These are phyloP conservation scores for Limenitis camilla DNA, from an alignment of 2,888 invertebrate genomes.

Conservation along the genomic window DNA sequence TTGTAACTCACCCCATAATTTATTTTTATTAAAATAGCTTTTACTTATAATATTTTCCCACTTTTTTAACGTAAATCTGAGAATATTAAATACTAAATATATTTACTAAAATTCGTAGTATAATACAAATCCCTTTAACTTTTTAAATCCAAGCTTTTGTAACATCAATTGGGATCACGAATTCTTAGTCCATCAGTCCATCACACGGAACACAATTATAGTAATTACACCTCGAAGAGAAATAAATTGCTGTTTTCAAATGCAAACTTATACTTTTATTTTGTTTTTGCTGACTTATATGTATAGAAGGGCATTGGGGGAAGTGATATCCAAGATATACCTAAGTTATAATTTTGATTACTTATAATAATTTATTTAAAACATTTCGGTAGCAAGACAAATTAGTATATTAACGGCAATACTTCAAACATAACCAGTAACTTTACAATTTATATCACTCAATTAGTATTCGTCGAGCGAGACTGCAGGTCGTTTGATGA, in stretches of 20 bases:
- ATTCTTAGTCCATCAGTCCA: neutral
- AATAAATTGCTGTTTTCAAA: constrained; percentile 22
- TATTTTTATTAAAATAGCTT: no score
- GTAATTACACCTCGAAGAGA: constrained; percentile 22
- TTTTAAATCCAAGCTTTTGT: constrained; percentile 4
- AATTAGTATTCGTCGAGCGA: constrained; percentile 15
- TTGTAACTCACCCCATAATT: no score
- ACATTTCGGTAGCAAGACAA: no score
- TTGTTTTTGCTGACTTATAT: neutral
- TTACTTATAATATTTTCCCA: no score
- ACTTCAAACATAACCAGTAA: neutral
- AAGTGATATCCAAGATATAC: no score
- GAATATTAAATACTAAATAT: no score
- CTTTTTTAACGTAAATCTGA: no score
- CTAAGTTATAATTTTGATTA: no score
- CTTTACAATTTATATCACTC: neutral
- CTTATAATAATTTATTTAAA: no score
- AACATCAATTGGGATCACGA: constrained; percentile 19
- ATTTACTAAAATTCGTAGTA: no score
- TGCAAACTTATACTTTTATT: constrained; percentile 1
- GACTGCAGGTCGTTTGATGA: constrained; percentile 32
- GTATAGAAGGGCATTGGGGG: no score
- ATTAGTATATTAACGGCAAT: neutral
- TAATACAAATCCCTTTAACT: no score
- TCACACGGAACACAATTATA: constrained; percentile 21